Percentiles rank a stretch among this genome's conserved stretches.
These are phyloP conservation scores for Borostomias antarcticus DNA, from an alignment of 2,797 vertebrate genomes.

Conservation along the genomic window DNA sequence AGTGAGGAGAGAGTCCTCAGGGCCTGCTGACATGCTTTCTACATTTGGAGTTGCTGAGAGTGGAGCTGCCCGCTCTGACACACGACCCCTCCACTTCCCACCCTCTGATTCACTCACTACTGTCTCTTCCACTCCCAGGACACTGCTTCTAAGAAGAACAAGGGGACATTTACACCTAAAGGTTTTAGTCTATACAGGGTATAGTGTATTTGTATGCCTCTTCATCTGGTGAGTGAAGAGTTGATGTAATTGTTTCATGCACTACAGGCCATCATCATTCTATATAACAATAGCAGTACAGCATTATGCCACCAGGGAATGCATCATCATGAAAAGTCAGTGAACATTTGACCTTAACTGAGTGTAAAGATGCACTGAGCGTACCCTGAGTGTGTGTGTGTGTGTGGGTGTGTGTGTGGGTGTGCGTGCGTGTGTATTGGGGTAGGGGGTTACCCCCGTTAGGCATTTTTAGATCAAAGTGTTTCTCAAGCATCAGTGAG, in stretches of 20 bases:
- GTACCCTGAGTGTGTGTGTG: background rate
- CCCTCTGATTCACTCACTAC: slow-evolving; percentile 5
- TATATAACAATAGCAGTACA: background rate
- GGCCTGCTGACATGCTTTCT: slow-evolving; percentile 57
- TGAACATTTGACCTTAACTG: background rate
- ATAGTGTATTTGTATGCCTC: too few species aligned
- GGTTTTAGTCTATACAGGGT: too few species aligned
- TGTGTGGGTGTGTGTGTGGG: background rate
- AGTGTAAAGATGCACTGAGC: background rate
- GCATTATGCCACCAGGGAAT: too few species aligned
- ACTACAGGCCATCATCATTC: too few species aligned
- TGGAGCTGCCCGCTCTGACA: slow-evolving; percentile 18
- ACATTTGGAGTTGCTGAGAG: slow-evolving; percentile 53
- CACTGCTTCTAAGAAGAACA: too few species aligned
- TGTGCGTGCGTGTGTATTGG: background rate
- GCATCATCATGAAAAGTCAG: background rate
- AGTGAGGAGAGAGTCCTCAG: slow-evolving; percentile 1
- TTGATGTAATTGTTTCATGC: too few species aligned
- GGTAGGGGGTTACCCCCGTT: background rate
- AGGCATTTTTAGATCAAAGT: background rate
- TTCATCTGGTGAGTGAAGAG: too few species aligned
- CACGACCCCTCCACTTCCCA: slow-evolving; percentile 7
- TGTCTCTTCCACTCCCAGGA: slow-evolving; percentile 1
- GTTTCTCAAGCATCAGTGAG: background rate
- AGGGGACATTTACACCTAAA: too few species aligned